Percentiles rank a stretch among this genome's conserved stretches.
Evolutionary conservation across 2,888 invertebrate genomes (phyloP).

Genomic region (Apoda limacodes): DNA sequence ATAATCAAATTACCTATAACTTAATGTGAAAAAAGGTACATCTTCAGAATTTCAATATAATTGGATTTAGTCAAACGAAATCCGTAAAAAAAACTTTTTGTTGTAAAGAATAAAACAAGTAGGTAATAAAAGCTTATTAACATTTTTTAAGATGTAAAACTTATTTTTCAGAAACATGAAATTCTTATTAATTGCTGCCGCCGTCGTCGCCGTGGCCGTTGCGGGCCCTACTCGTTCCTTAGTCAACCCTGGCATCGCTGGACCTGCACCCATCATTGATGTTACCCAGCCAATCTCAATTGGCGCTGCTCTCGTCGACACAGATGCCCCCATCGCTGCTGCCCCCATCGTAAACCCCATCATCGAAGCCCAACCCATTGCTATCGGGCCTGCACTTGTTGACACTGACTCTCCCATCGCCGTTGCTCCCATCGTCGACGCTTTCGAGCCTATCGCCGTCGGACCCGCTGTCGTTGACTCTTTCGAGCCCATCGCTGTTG

Average conservation of each 20-base stretch:
- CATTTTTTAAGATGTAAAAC: too few relatives aligned
- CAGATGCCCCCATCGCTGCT: slow-evolving; percentile 6
- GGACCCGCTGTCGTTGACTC: neutral
- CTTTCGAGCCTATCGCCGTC: neutral
- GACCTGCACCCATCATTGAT: slow-evolving; percentile 15
- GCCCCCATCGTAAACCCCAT: slow-evolving; percentile 13
- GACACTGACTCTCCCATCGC: slow-evolving; percentile 7
- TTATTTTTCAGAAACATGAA: slow-evolving; percentile 14
- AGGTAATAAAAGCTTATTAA: too few relatives aligned
- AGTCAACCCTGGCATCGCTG: slow-evolving; percentile 18
- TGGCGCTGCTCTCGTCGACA: slow-evolving; percentile 19
- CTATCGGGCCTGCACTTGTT: slow-evolving; percentile 13
- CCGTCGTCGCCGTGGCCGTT: slow-evolving; percentile 20
- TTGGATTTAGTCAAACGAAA: too few relatives aligned
- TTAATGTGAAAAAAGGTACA: too few relatives aligned
- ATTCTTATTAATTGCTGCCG: slow-evolving; percentile 18
- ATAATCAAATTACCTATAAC: too few relatives aligned
- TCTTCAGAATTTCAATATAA: too few relatives aligned
- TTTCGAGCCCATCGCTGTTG: slow-evolving; percentile 7
- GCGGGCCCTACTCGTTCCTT: slow-evolving; percentile 15
- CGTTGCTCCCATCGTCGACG: neutral
- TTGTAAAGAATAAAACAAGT: too few relatives aligned
- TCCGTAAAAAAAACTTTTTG: too few relatives aligned
- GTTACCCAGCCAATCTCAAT: slow-evolving; percentile 10
- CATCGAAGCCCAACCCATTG: slow-evolving; percentile 6